Base-by-base conservation (phyloP, 2,888 invertebrate species). In the Andrena dorsata region DNA sequence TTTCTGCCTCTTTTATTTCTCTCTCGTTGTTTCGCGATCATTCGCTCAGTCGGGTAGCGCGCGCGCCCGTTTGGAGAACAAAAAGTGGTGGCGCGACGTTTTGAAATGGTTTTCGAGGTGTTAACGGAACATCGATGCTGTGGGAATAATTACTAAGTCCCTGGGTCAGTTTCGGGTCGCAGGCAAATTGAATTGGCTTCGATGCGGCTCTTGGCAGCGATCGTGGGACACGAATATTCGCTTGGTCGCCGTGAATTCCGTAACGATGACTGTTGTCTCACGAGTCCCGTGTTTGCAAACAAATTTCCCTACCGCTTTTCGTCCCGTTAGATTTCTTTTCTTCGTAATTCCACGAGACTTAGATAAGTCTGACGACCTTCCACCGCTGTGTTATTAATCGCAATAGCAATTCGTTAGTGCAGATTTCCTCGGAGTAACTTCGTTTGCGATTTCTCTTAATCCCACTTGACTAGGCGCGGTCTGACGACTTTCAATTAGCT, bases 181-280 rank as follows among this genome's bases (percentile, higher is more conserved):
- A 76, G 73, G 65, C 51, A 84, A 82, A 86, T 84, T 75, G 79
- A 86, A 86, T 86, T 85, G 80, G 66, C 76, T 81, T 79, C 30
- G 73, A 51, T 49, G 13, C 66, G 56, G 51, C 32, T 73, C 47
- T 83, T 85, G 87, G 85, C 87, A 78, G 51, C 72, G 65, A 47
- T 78, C 64, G 51, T 58, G 58, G n/a, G 60, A 51, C 65, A 51
- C 64, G 71, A 66, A 79, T 83, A 85, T 83, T 76, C 76, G 73
- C 61, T 41, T 69, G 53, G 51, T 60, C 53, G 41, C 51, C 30
- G 58, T 76, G 72, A 84, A 85, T 83, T 78, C 84, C 70, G 20
- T 58, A 28, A 10, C 8, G 49, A 41, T 64, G 73, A 73, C 32
- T 71, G 41, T 66, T 41, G 30, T 74, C 58, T 63, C 70, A 49